Base-by-base conservation (phyloP, 2,797 vertebrate genomes). In the Rhadinocentrus ornatus region DNA sequence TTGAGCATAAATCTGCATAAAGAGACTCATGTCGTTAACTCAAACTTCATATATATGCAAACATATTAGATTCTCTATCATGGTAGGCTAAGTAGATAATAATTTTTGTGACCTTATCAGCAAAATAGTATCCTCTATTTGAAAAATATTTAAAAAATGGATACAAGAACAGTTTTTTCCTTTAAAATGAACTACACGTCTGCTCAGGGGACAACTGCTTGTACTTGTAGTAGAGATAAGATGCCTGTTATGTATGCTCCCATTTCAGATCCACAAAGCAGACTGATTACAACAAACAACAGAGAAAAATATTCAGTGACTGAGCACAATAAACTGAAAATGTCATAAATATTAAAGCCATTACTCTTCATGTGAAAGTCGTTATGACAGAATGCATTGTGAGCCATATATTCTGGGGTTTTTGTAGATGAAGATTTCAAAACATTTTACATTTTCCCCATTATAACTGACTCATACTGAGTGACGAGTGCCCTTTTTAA, bases 401-500 rank as follows among this genome's bases (percentile, higher is more conserved):
- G 3, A 6, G 22, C 2, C 8, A 1, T 22, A 32, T 24, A 48
- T 48, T 18, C 4, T 44, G 16, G 4, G 35, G 32, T 37, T 37
- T 41, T 63, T 24, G 16, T 16, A 54, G 31, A 22, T 2, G 13
- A 66, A 44, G 39, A 29, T 68, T 57, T 3, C 32, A 69, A 57
- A 31, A 35, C 18, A 39, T 32, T 24, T 13, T 5, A 10, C 2
- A 3, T 29, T 37, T 53, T 13, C n/a, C 12, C 24, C 22, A 7
- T 55, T 54, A 35, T 32, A 39, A 58, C 34, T 29, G 53, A 71
- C 53, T 69, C 41, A 3, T 20, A 24, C 26, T 27, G 61, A 74
- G 53, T 62, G 39, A 16, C 9, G 10, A 29, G 1, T 64, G 26
- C 22, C 24, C 41, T 68, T 70, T 20, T 53, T 58, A n/a, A 24